Percentiles rank a stretch among this genome's conserved stretches.
phyloP scores from a whole-genome alignment of 2,797 vertebrate species.

The Saguinus oedipus region DNA sequence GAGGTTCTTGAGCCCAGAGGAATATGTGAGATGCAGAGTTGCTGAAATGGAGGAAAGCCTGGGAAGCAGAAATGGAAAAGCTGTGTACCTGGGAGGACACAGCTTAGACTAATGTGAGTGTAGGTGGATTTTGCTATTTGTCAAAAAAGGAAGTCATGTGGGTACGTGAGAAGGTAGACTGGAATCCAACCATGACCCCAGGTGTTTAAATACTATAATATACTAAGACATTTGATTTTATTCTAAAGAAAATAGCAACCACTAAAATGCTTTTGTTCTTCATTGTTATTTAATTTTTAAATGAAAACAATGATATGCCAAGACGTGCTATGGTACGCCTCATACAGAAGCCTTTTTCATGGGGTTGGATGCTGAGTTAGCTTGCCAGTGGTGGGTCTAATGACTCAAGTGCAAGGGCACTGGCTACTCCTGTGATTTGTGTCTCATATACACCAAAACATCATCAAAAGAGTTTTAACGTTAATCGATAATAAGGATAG shows the following conservation, averaged over 20 bases:
- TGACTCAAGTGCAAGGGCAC: background rate
- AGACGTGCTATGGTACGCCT: background rate
- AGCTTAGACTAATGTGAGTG: background rate
- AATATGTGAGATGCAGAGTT: background rate
- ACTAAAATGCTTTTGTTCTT: background rate
- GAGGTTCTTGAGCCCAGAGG: background rate
- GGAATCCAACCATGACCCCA: background rate
- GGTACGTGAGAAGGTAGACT: background rate
- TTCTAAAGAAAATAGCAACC: conserved; percentile 17
- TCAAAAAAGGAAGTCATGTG: background rate
- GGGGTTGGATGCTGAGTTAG: background rate
- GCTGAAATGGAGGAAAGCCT: background rate
- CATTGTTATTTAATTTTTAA: conserved; percentile 44
- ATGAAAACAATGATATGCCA: background rate
- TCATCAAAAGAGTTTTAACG: background rate
- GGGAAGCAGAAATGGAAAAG: background rate
- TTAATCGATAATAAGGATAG: background rate
- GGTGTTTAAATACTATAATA: background rate
- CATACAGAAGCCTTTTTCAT: background rate
- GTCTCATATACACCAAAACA: background rate
- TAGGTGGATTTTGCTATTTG: background rate
- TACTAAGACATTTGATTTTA: background rate
- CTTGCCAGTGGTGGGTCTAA: background rate
- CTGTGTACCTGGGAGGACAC: background rate
- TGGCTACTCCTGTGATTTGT: background rate